Evolutionary conservation across 2,888 invertebrate species (phyloP), one percentile per base, ranked within the genome.

Genomic region (Tetragonula carbonaria): DNA sequence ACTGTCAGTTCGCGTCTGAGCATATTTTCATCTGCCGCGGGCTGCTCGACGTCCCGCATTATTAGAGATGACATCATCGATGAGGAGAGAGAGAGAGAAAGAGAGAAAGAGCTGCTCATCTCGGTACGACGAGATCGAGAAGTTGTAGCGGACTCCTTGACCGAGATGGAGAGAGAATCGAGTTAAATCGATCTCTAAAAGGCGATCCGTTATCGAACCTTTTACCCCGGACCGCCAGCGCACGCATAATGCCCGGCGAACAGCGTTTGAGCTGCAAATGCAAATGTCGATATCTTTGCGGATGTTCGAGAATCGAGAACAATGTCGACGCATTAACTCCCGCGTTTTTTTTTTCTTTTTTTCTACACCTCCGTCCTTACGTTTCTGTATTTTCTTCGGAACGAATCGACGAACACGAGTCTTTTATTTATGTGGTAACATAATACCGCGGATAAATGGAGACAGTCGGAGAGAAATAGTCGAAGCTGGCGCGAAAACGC

Each of bases 31-130:
- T 86, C 70, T 18, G 57, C 70, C 66, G 13, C 73, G 66, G 45
- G 73, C 59, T 76, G 72, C 63, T 76, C 66, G 45, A 66, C 62
- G 75, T 74, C 81, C 59, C 67, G 83, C 76, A 55, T 86, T 86
- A 76, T 76, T 33, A 53, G 33, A 55, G 67, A 65, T 88, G 89
- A 84, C 76, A 88, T 88, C 82, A 88, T 82, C 71, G 86, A 74
- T 55, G 82, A 65, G 59, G 74, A 65, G 68, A 80, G 72, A 65
- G 71, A 45, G 16, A 62, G 21, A 45, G 45, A n/a, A n/a, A n/a
- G n/a, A n/a, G n/a, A n/a, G n/a, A 11, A 28, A n/a, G 38, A 57
- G 63, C 38, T 6, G 66, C 16, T 75, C 38, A 50, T 55, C 38
- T 38, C 80, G 67, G 80, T 68, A 67, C 83, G 57, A 28, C 28